Conservation (phyloP, 2,113 vertebrate genomes). For the Donacobius atricapilla region DNA sequence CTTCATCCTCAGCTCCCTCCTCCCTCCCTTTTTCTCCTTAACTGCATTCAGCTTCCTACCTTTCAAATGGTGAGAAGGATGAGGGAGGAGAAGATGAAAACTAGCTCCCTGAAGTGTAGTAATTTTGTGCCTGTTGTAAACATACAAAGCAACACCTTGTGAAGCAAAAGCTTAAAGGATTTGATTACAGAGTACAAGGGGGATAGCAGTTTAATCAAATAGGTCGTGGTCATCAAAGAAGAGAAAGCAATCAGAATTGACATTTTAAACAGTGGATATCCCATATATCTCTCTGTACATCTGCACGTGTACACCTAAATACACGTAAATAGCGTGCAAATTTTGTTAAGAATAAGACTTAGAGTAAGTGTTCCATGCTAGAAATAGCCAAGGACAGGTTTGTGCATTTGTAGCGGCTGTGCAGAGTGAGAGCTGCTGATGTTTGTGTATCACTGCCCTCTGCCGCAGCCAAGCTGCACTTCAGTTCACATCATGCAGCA, state of each 20-base stretch:
- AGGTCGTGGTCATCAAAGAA: background rate
- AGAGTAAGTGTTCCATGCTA: background rate
- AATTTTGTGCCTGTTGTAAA: background rate
- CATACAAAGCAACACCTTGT: background rate
- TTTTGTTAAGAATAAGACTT: background rate
- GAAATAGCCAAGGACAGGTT: background rate
- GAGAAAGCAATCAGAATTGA: background rate
- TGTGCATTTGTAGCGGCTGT: background rate
- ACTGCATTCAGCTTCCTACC: background rate
- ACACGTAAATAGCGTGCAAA: background rate
- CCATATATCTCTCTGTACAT: background rate
- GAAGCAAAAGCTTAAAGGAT: background rate
- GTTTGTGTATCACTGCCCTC: conserved; percentile 15
- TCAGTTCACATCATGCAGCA: background rate
- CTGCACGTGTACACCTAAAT: background rate
- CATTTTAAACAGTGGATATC: background rate
- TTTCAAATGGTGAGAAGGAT: background rate
- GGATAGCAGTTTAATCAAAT: background rate
- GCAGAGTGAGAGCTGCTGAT: background rate
- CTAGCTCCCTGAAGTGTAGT: background rate
- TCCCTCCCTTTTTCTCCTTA: background rate
- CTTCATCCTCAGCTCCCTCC: background rate
- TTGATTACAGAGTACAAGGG: background rate
- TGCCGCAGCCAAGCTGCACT: background rate
- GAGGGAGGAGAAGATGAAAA: background rate